Conservation (phyloP, 2,888 invertebrate species). For the Drosophila nigricruria region DNA sequence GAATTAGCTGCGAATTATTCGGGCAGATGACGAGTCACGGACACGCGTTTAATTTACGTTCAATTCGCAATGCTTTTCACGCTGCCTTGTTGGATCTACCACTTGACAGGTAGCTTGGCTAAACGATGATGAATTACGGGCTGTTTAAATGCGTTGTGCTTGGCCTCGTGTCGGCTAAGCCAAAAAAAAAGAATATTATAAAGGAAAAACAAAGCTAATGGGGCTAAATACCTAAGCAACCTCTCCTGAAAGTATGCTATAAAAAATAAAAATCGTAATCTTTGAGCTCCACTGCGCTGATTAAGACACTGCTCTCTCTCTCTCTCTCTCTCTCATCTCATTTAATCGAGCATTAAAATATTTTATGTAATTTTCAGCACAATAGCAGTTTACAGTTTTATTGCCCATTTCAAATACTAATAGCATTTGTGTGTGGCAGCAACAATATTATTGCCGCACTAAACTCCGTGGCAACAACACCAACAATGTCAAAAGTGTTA, state of each 20-base stretch:
- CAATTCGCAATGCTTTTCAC: slow-evolving; percentile 74
- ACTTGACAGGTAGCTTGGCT: slow-evolving; percentile 66
- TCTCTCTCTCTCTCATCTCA: not conserved
- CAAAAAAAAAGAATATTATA: not conserved
- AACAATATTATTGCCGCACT: slow-evolving; percentile 36
- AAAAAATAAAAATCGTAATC: slow-evolving; percentile 9
- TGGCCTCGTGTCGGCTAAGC: slow-evolving; percentile 18
- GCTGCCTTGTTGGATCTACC: slow-evolving; percentile 25
- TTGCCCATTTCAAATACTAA: slow-evolving; percentile 80
- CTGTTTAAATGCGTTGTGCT: slow-evolving; percentile 10
- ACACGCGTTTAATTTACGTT: slow-evolving; percentile 69
- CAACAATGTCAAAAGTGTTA: slow-evolving; percentile 55
- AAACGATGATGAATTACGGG: slow-evolving; percentile 65
- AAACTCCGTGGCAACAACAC: slow-evolving; percentile 27
- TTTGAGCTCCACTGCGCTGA: not conserved
- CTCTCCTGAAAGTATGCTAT: slow-evolving; percentile 24
- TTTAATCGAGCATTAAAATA: slow-evolving; percentile 82
- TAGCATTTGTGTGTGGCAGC: slow-evolving; percentile 60
- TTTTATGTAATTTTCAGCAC: slow-evolving; percentile 68
- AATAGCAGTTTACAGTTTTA: slow-evolving; percentile 77
- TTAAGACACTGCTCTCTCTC: not conserved
- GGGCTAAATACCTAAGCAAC: slow-evolving; percentile 31
- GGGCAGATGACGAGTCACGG: slow-evolving; percentile 50
- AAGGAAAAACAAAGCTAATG: slow-evolving; percentile 33
- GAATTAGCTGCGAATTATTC: slow-evolving; percentile 82